A percentile compares a stretch with the other conserved stretches of the same genome.
Evolutionary conservation across 2,797 vertebrate genomes (phyloP).

Genomic region (Brotula barbata): DNA sequence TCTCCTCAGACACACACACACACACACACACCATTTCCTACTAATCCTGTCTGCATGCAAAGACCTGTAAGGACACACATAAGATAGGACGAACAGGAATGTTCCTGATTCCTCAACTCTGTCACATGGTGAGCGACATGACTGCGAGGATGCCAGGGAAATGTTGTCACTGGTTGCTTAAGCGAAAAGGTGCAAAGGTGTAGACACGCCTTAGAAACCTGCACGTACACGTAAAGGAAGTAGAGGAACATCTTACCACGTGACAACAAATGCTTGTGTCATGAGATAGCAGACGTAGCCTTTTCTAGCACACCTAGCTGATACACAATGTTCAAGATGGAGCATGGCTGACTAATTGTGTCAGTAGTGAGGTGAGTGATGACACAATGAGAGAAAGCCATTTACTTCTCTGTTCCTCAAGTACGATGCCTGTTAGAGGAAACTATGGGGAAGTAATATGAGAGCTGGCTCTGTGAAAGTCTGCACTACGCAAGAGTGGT

Average conservation of each 20-base stretch:
- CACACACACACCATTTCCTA: conserved; percentile 13
- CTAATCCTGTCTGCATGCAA: conserved; percentile 39
- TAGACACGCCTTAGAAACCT: conserved; percentile 46
- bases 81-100: conserved; percentile 57
- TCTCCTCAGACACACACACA: conserved; percentile 3
- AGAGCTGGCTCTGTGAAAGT: conserved; percentile 1
- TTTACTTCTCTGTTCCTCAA: conserved; percentile 5
- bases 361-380: not conserved
- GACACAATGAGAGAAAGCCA: conserved; percentile 40
- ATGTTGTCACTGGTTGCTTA: conserved; percentile 33
- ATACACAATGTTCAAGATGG: not conserved
- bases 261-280: conserved; percentile 36
- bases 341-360: not conserved
- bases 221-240: conserved; percentile 11
- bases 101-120: conserved; percentile 33
- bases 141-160: conserved; percentile 44
- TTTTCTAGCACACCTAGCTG: conserved; percentile 11
- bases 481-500: not conserved
- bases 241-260: conserved; percentile 10
- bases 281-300: conserved; percentile 47
- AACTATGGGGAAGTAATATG: conserved; percentile 49
- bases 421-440: conserved; percentile 22
- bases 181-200: conserved; percentile 51
- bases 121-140: conserved; percentile 61
- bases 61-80: conserved; percentile 40